Evolutionary conservation across 2,888 invertebrate species (phyloP).

Genomic region (Tetragonula carbonaria): DNA sequence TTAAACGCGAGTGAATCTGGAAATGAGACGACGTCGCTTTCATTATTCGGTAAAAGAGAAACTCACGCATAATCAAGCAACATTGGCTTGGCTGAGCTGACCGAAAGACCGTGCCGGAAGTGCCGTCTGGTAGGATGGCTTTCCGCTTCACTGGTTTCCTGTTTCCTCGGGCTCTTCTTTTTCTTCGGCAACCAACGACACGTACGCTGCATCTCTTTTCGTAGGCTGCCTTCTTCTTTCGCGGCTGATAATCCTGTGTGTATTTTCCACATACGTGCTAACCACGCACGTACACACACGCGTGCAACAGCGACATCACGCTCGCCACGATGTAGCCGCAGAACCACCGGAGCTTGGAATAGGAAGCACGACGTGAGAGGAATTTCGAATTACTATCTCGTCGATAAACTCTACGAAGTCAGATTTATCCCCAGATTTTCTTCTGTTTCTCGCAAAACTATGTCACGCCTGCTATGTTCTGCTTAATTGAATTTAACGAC

Average conservation of each 20-base stretch:
- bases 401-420: conserved; percentile 22
- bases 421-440: conserved; percentile 49
- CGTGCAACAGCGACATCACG: conserved; percentile 3
- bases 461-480: conserved; percentile 34
- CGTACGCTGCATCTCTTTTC: conserved; percentile 48
- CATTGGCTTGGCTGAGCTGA: conserved; percentile 18
- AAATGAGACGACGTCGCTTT: neutral
- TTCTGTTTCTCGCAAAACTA: conserved; percentile 22
- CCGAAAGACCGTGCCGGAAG: conserved; percentile 59
- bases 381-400: conserved; percentile 54
- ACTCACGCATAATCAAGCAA: neutral
- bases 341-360: conserved; percentile 43
- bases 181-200: conserved; percentile 47
- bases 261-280: conserved; percentile 1
- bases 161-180: conserved; percentile 57
- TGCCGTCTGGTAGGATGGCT: conserved; percentile 52
- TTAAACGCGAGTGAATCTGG: neutral
- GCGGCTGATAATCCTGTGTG: conserved; percentile 30
- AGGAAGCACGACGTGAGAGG: conserved; percentile 55
- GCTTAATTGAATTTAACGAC: conserved; percentile 52
- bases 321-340: conserved; percentile 19
- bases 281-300: neutral
- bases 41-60: neutral
- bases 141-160: conserved; percentile 61
- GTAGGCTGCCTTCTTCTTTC: conserved; percentile 31